Evolutionary conservation across 2,113 vertebrate genomes (phyloP), one percentile per base, ranked within the genome.

Genomic region (Crotalus viridis): DNA sequence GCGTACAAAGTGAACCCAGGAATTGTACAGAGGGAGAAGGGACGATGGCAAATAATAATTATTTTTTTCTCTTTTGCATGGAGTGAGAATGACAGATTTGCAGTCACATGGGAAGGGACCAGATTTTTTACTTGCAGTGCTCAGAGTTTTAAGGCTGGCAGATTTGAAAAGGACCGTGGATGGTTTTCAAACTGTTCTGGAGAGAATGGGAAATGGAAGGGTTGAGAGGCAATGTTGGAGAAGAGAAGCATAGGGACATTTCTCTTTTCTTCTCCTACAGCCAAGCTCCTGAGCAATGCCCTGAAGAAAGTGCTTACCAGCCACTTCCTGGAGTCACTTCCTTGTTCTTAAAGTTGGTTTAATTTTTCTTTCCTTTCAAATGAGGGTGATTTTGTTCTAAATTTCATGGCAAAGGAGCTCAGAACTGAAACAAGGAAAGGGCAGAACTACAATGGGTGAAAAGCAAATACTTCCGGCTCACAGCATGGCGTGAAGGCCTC

Each of bases 241-340:
- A 43, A 54, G 21, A 15, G 46, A 48, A 46, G 15, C 0, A 85
- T 12, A 19, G 19, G 26, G 1, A 55, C 12, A 21, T 61, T 56
- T 57, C 33, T 33, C 24, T 88, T 2, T 52, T 43, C 85, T 10
- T 39, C 39, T 64, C 6, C 24, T 5, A 10, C 87, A 61, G 55
- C 91, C 91, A 39, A 91, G 26, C 52, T 4, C 59, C 69, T 56
- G 74, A 61, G 88, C 91, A 13, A 19, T 13, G 4, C 91, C 10
- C 21, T 54, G 52, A 19, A 54, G 56, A 55, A 55, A 91, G 19
- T n/a, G 46, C 87, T 92, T 52, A 43, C 13, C 90, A 51, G 19
- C 57, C 57, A 39, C 54, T 52, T 39, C 22, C 91, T 69, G 48
- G 46, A 74, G 89, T 88, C 93, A 94, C 91, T 89, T 94, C 93